phyloP scores from a whole-genome alignment of 2,888 invertebrate species.

The Ornithoptera priamus region DNA sequence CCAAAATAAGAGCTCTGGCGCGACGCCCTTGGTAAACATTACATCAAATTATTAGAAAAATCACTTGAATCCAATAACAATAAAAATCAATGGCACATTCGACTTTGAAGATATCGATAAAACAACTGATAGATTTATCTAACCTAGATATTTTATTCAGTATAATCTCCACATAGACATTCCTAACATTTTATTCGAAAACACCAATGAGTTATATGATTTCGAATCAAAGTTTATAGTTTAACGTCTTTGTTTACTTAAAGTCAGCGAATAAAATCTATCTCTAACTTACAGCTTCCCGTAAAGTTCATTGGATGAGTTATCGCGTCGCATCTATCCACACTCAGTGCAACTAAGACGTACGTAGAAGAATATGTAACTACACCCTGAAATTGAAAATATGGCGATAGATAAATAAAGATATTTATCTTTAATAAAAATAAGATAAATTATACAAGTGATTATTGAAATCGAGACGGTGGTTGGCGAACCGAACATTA shows the following conservation, averaged over 20 bases:
- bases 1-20: slow-evolving; percentile 87
- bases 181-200: no score
- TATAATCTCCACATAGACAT: no score
- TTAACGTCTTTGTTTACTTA: slow-evolving; percentile 20
- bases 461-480: no score
- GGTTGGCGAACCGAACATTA: no score
- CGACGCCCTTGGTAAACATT: slow-evolving; percentile 84
- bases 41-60: not conserved
- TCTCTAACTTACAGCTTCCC: slow-evolving; percentile 90
- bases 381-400: slow-evolving; percentile 77
- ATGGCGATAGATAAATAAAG: not conserved
- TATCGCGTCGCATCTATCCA: slow-evolving; percentile 96
- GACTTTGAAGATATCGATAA: no score
- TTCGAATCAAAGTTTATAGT: slow-evolving; percentile 2
- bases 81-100: no score
- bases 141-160: no score
- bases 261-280: slow-evolving; percentile 12
- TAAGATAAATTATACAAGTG: no score
- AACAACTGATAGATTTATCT: no score
- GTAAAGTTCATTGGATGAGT: slow-evolving; percentile 97
- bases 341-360: slow-evolving; percentile 93
- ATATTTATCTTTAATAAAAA: not conserved
- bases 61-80: not conserved
- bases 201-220: not conserved
- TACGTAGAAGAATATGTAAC: slow-evolving; percentile 96